Percentiles rank a stretch among this genome's conserved stretches.
Conservation (phyloP, 2,113 vertebrate species). For the Merops nubicus region DNA sequence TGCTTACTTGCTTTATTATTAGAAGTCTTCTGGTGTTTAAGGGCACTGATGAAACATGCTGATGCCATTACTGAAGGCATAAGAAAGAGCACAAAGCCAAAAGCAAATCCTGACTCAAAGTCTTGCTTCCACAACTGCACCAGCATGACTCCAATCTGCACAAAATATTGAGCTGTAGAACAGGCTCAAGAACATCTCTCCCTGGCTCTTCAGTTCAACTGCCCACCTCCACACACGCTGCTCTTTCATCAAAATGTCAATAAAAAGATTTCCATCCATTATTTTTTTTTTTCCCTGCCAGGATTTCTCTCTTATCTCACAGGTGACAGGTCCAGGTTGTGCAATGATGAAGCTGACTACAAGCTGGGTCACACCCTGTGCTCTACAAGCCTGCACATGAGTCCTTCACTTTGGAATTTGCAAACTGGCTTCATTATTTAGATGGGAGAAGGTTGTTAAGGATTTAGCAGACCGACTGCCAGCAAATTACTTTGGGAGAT, state of each 20-base stretch:
- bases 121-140: background rate
- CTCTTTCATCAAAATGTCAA: background rate
- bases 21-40: background rate
- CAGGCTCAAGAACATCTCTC: accelerated
- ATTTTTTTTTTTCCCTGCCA: no score
- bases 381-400: background rate
- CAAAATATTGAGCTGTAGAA: background rate
- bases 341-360: background rate
- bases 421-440: background rate
- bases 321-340: background rate
- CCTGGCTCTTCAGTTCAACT: background rate
- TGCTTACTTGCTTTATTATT: background rate
- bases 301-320: background rate
- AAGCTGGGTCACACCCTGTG: background rate
- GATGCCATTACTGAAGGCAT: accelerated
- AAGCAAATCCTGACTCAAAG: background rate
- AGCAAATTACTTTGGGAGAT: conserved; percentile 25
- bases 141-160: accelerated
- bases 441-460: background rate
- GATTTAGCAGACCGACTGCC: background rate
- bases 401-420: background rate
- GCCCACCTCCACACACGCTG: accelerated
- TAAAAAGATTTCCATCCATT: background rate
- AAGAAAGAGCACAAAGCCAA: background rate
- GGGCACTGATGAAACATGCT: background rate